Percentiles rank a stretch among this genome's conserved stretches.
Evolutionary conservation across 2,888 invertebrate genomes (phyloP).

Genomic region (Clistopyga incitator): DNA sequence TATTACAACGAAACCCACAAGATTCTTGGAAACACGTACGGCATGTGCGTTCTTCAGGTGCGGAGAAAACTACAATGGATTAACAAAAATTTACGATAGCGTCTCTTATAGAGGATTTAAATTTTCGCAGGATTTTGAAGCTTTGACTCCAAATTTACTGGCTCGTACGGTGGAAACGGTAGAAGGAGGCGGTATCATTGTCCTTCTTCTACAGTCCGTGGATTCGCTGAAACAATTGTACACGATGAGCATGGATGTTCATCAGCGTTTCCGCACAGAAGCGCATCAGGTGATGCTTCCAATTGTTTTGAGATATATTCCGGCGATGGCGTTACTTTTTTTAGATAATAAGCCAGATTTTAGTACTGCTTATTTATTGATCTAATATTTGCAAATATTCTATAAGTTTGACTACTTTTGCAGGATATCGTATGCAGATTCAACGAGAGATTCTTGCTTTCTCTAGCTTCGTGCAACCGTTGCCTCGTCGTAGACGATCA

Average conservation of each 20-base stretch:
- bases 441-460: constrained; percentile 97
- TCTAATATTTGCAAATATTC: too few species aligned
- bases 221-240: constrained; percentile 96
- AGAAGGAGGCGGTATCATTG: constrained; percentile 97
- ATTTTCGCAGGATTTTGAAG: constrained; percentile 94
- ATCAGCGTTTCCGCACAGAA: constrained; percentile 97
- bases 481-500: constrained; percentile 98
- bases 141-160: constrained; percentile 97
- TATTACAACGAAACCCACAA: constrained; percentile 99
- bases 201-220: constrained; percentile 94
- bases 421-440: constrained; percentile 95
- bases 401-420: constrained; percentile 10
- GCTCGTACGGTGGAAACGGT: constrained; percentile 99
- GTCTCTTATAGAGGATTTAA: too few species aligned
- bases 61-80: neutral
- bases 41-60: constrained; percentile 97
- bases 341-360: too few species aligned
- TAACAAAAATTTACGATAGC: too few species aligned
- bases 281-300: constrained; percentile 88
- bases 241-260: constrained; percentile 99
- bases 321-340: too few species aligned
- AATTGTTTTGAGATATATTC: neutral
- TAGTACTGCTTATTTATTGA: too few species aligned
- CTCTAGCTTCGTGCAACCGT: constrained; percentile 93
- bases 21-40: constrained; percentile 98